Evolutionary conservation across 2,113 vertebrate species (phyloP).

Genomic region (Istiophorus platypterus): DNA sequence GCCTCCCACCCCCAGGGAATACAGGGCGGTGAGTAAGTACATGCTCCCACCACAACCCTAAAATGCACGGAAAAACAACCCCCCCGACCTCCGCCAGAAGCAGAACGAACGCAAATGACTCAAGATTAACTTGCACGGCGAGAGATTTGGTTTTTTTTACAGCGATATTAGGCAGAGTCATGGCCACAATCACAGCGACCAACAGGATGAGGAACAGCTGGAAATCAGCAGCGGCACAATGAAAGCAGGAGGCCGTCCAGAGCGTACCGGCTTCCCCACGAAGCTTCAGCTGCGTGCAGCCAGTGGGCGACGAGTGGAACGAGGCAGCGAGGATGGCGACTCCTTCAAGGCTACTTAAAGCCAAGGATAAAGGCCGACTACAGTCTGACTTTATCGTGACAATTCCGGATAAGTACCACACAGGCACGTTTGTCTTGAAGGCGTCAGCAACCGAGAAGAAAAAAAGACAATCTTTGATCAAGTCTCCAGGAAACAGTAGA

Average conservation of each 20-base stretch:
- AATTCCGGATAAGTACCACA: no score
- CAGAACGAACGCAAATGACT: background rate
- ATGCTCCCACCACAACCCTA: no score
- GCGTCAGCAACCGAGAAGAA: no score
- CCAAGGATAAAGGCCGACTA: no score
- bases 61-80: background rate
- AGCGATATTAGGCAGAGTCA: background rate
- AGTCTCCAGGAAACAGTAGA: no score
- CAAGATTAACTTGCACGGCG: background rate
- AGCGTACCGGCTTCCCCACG: background rate
- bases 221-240: slow-evolving; percentile 28
- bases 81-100: background rate
- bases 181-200: slow-evolving; percentile 10
- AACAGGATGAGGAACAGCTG: slow-evolving; percentile 28
- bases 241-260: slow-evolving; percentile 6
- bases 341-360: no score
- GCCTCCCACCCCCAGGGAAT: background rate
- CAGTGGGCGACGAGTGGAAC: background rate
- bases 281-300: background rate
- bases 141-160: no score
- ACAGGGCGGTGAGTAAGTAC: no score
- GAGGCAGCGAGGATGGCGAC: background rate
- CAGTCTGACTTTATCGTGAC: no score
- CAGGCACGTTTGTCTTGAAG: no score
- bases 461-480: no score